Conservation (phyloP, 2,888 invertebrate species). For the Pseudolycoriella hygida region DNA sequence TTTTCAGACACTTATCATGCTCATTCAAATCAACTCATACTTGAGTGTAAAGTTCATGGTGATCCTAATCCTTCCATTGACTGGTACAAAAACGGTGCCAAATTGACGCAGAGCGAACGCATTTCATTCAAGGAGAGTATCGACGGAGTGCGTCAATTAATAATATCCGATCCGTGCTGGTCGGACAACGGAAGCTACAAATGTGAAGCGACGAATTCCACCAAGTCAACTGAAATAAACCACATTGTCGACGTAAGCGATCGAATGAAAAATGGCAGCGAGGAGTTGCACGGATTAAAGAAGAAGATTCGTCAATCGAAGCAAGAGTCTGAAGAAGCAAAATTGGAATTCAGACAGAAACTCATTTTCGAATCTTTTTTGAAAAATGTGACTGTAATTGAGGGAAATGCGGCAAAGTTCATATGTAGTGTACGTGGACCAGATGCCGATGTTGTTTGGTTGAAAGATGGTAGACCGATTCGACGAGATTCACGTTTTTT, state of each 20-base stretch:
- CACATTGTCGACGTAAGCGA: conserved; percentile 20
- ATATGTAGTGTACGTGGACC: conserved; percentile 62
- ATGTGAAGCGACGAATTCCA: conserved; percentile 54
- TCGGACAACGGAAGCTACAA: conserved; percentile 57
- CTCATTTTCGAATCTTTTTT: conserved; percentile 40
- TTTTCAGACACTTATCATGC: conserved; percentile 46
- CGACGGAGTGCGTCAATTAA: conserved; percentile 51
- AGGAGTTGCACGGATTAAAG: not conserved
- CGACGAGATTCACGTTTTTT: conserved; percentile 35
- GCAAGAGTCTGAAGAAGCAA: not conserved
- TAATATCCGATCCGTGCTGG: conserved; percentile 41
- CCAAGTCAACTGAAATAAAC: conserved; percentile 23
- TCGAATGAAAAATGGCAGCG: conserved; percentile 7
- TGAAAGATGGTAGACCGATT: conserved; percentile 43
- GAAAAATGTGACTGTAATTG: conserved; percentile 55
- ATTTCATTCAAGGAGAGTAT: conserved; percentile 39
- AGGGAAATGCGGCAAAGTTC: conserved; percentile 44
- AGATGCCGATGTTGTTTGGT: conserved; percentile 56
- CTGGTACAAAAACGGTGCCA: conserved; percentile 51
- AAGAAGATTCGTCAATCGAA: not conserved
- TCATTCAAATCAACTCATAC: conserved; percentile 47
- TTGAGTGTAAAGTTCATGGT: conserved; percentile 62
- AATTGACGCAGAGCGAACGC: conserved; percentile 34
- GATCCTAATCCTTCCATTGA: conserved; percentile 53
- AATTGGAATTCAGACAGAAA: not conserved